These are phyloP conservation scores for Hermaeophaga mercurialis DNA, from an alignment of 2,888 invertebrate species.

Conservation along the genomic window DNA sequence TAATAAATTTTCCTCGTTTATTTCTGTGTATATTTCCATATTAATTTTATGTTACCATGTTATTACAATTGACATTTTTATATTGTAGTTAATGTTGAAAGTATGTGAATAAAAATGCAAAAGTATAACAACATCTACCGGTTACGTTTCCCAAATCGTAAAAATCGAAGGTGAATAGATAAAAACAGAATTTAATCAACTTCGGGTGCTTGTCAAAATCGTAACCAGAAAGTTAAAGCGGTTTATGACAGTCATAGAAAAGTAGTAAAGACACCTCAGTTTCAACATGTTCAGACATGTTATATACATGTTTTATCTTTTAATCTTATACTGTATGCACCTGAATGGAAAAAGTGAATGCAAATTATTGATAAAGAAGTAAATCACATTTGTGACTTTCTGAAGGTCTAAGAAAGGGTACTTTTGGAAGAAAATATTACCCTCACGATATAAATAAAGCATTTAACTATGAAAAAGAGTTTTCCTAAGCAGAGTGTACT, in stretches of 20 bases:
- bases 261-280: constrained; percentile 41
- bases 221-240: constrained; percentile 38
- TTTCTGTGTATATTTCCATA: too few species aligned
- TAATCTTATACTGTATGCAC: constrained; percentile 42
- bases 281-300: constrained; percentile 20
- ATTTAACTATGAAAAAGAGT: too few species aligned
- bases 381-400: neutral
- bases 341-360: neutral
- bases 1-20: too few species aligned
- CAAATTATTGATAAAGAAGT: neutral
- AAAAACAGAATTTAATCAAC: constrained; percentile 46
- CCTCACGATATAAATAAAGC: too few species aligned
- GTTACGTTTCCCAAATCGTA: neutral
- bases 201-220: constrained; percentile 43
- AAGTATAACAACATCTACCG: too few species aligned
- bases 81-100: too few species aligned
- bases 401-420: too few species aligned
- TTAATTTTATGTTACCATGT: too few species aligned
- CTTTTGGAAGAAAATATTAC: too few species aligned
- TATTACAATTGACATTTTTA: too few species aligned
- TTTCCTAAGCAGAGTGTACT: too few species aligned
- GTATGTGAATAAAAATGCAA: too few species aligned
- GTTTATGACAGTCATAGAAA: constrained; percentile 45
- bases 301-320: constrained; percentile 41
- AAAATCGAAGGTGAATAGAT: constrained; percentile 29